These are phyloP conservation scores for Acipenser transmontanus DNA, from an alignment of 2,797 vertebrate genomes.

Conservation along the genomic window DNA sequence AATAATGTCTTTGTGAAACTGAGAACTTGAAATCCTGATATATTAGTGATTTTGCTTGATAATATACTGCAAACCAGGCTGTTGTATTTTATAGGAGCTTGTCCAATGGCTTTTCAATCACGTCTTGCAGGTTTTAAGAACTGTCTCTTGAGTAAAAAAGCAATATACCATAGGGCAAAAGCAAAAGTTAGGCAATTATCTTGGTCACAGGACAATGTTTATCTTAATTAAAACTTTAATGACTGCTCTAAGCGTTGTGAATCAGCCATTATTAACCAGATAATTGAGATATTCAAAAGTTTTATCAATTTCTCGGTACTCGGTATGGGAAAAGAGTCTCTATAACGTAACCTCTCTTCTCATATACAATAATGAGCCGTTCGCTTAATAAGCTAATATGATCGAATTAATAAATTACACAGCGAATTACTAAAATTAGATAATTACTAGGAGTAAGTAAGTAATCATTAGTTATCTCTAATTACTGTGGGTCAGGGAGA, in stretches of 20 bases:
- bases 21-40: no score
- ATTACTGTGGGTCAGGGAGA: conserved; percentile 94
- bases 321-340: conserved; percentile 57
- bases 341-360: conserved; percentile 35
- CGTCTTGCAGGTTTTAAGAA: no score
- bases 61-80: no score
- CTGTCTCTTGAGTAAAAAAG: no score
- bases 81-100: no score
- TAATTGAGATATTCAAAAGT: conserved; percentile 54
- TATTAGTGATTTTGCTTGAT: no score
- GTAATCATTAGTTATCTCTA: conserved; percentile 98
- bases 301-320: conserved; percentile 66
- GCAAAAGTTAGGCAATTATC: not conserved
- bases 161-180: no score
- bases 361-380: conserved; percentile 71
- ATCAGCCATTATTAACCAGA: conserved; percentile 18
- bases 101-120: no score
- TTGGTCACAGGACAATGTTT: conserved; percentile 1
- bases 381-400: conserved; percentile 81
- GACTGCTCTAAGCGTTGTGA: not conserved
- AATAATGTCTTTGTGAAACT: no score
- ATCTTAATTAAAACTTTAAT: conserved; percentile 13
- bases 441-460: conserved; percentile 97
- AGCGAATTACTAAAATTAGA: conserved; percentile 97
- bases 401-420: conserved; percentile 98